A percentile compares a stretch with the other conserved stretches of the same genome.
Conservation (phyloP, 2,888 invertebrate genomes). For the Abrostola triplasia region DNA sequence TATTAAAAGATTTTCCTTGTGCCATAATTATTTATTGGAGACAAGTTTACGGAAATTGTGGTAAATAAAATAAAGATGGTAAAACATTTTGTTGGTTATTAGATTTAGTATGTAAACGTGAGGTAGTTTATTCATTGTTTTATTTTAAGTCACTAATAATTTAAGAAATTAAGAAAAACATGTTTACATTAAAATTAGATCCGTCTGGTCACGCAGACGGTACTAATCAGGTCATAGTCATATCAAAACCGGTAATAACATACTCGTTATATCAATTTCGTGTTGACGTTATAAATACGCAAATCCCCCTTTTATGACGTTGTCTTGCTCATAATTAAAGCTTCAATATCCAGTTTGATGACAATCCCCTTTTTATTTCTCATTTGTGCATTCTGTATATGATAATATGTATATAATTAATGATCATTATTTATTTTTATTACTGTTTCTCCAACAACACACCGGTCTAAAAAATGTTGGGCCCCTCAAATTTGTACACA, state of each 20-base stretch:
- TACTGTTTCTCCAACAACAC: constrained; percentile 7
- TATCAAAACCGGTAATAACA: constrained; percentile 20
- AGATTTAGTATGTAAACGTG: no score
- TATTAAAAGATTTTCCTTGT: neutral
- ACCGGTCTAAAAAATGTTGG: constrained; percentile 14
- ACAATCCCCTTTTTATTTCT: constrained; percentile 2
- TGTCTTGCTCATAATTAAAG: neutral
- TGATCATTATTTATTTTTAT: neutral
- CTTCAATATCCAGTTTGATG: constrained; percentile 8
- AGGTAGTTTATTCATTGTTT: neutral
- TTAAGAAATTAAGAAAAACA: neutral
- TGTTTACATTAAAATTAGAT: constrained; percentile 31
- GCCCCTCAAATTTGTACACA: constrained; percentile 26
- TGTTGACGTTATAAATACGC: constrained; percentile 12
- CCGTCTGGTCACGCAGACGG: constrained; percentile 10
- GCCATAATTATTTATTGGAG: neutral
- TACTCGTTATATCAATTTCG: constrained; percentile 21
- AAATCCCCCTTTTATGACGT: constrained; percentile 16
- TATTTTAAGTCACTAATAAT: neutral
- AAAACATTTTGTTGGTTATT: neutral
- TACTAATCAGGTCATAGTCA: constrained; percentile 48
- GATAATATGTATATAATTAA: no score
- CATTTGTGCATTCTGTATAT: constrained; percentile 1
- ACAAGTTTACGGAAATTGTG: neutral
- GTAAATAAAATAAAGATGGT: neutral